Conservation (phyloP, 2,888 invertebrate genomes). For the Lasioglossum zephyrum region DNA sequence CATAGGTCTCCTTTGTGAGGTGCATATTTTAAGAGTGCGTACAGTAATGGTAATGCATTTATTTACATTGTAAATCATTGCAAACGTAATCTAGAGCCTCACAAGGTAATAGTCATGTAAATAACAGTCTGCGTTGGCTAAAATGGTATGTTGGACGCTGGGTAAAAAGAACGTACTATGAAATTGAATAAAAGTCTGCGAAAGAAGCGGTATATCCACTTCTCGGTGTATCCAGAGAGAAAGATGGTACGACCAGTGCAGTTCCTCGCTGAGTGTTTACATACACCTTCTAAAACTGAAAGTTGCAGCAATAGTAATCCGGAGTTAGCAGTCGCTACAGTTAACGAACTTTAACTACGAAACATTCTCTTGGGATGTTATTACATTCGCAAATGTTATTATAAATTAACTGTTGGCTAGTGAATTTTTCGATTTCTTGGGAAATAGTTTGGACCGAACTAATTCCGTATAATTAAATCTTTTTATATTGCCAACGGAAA, state of each 20-base stretch:
- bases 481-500: not conserved
- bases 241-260: not conserved
- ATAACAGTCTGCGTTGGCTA: not conserved
- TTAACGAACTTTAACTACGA: not conserved
- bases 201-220: not conserved
- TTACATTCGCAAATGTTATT: not conserved
- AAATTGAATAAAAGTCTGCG: not conserved
- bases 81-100: not conserved
- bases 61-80: not conserved
- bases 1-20: too few relatives aligned
- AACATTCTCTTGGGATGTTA: not conserved
- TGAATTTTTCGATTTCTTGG: not conserved
- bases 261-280: slow-evolving; percentile 4
- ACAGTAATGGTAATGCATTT: not conserved
- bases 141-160: not conserved
- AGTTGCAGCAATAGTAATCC: slow-evolving; percentile 4
- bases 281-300: not conserved
- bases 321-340: slow-evolving; percentile 3
- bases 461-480: not conserved
- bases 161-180: not conserved
- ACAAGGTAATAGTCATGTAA: not conserved
- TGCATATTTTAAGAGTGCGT: not conserved
- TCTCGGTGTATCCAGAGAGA: not conserved
- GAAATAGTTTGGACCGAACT: not conserved
- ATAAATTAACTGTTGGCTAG: not conserved